Base-by-base conservation (phyloP, 1,140 invertebrate genomes). In the Pseudomyrmex flavicornis region DNA sequence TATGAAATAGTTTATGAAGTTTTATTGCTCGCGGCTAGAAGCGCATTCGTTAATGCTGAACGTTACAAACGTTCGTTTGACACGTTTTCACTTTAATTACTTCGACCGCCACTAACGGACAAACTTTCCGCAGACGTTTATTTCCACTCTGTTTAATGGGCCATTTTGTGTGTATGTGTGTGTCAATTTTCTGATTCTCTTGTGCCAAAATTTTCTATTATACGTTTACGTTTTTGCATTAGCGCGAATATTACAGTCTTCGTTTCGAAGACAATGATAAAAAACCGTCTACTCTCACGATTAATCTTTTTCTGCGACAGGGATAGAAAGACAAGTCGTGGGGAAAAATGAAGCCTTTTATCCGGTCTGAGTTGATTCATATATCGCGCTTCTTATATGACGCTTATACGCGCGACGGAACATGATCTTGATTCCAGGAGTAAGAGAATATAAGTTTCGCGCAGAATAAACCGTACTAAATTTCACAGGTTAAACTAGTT, bases 1-100 rank as follows among this genome's bases (percentile, higher is more conserved):
- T 82, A 82, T 82, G 70, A 82, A 82, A 82, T 82, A 82, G 70
- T 82, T 74, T 82, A 82, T 82, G 72, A 75, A 82, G 59, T 75
- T 82, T 82, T 82, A 82, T 82, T 82, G 79, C 70, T 20, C 35
- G 61, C 58, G 79, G 69, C 46, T 56, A 75, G 69, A 44, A 74
- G 75, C 70, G 48, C 62, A 70, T 65, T 82, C 79, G 70, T 82
- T 82, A 82, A 82, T 82, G 46, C 79, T 63, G 72, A 82, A 82
- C 79, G 59, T 75, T 82, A 61, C 59, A 54, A 75, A 82, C 58
- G 79, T 74, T 48, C 79, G 70, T 82, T 82, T 73, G 79, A 82
- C 79, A 82, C 79, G 79, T 82, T 82, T 82, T 75, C 79, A 65
- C 70, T 75, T 82, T 82, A 82, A 82, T 75, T 82, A 82, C 58